These are phyloP conservation scores for Polydrusus pterygomalis DNA, from an alignment of 2,888 invertebrate genomes.

Conservation along the genomic window DNA sequence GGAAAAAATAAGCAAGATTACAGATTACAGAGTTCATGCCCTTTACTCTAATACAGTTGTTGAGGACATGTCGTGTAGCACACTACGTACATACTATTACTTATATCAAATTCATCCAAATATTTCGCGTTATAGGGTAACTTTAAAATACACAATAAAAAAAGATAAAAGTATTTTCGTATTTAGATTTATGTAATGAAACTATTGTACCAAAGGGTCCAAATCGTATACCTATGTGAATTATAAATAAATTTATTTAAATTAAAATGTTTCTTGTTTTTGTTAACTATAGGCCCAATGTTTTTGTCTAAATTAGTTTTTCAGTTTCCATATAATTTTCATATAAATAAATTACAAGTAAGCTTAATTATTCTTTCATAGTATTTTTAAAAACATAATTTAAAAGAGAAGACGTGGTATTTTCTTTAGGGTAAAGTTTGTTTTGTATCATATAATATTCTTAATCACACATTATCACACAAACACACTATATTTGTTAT, in stretches of 20 bases:
- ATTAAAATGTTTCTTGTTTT: constrained; percentile 1
- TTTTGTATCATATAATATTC: too few relatives aligned
- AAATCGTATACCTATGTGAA: constrained; percentile 18
- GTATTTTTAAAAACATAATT: too few relatives aligned
- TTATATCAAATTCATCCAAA: neutral
- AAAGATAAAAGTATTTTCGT: neutral
- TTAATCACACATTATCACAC: too few relatives aligned
- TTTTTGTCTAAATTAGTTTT: neutral
- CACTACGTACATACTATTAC: neutral
- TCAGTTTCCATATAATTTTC: neutral
- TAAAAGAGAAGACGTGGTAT: too few relatives aligned
- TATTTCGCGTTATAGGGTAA: neutral
- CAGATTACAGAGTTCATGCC: too few relatives aligned
- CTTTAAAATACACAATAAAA: neutral
- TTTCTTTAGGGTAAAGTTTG: too few relatives aligned
- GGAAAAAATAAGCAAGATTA: too few relatives aligned
- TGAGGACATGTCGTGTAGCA: too few relatives aligned
- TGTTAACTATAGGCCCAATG: neutral
- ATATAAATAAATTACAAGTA: too few relatives aligned
- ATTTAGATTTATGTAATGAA: constrained; percentile 5
- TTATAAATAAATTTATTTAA: constrained; percentile 20
- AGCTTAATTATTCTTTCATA: too few relatives aligned
- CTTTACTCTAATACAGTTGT: too few relatives aligned
- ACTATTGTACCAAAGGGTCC: constrained; percentile 18
- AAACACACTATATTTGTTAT: too few relatives aligned